These are phyloP conservation scores for Scolopax bukidnonensis DNA, from an alignment of 2,797 vertebrate species.

Conservation along the genomic window DNA sequence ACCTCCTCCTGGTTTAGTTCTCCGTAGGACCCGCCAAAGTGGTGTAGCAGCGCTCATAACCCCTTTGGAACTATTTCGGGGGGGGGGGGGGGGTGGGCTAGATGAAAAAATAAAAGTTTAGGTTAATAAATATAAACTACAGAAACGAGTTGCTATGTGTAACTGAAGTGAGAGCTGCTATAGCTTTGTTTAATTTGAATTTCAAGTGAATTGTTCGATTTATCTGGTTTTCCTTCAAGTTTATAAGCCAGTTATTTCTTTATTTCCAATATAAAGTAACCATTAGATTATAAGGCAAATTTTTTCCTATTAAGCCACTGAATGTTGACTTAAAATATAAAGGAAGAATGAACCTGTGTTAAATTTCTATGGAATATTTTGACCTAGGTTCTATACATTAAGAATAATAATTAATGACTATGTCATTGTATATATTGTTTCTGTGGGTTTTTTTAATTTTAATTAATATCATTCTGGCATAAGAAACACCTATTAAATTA, in stretches of 20 bases:
- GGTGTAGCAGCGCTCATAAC: neutral
- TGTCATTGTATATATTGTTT: neutral
- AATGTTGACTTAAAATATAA: neutral
- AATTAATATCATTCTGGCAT: neutral
- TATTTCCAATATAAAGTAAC: neutral
- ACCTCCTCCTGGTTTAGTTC: rapidly evolving
- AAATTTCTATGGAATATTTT: neutral
- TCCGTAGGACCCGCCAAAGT: neutral
- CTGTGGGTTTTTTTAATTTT: neutral
- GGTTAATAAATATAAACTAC: neutral
- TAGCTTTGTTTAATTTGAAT: neutral
- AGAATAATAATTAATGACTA: neutral
- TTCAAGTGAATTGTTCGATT: neutral
- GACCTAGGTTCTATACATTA: neutral
- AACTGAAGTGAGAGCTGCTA: neutral
- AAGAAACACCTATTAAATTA: neutral
- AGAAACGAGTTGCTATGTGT: neutral
- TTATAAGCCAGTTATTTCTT: neutral
- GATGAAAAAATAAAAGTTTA: neutral
- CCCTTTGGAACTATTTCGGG: neutral
- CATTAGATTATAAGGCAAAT: neutral
- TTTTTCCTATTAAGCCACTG: neutral
- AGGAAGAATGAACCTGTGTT: neutral
- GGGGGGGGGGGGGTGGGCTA: neutral
- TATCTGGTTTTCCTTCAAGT: neutral